Conservation (phyloP, 2,797 vertebrate genomes). For the Monodelphis domestica region DNA sequence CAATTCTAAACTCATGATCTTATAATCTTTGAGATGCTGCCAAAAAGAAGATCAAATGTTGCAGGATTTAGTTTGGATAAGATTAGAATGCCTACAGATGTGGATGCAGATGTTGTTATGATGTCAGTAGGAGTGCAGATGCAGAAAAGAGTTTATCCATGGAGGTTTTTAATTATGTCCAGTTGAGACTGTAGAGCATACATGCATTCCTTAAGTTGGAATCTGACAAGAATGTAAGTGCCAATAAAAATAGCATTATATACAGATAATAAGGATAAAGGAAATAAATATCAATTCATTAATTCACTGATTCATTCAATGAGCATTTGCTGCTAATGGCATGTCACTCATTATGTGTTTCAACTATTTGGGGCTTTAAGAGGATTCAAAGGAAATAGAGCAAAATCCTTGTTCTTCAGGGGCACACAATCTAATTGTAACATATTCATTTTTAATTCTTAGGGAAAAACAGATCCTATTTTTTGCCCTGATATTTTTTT, state of each 20-base stretch:
- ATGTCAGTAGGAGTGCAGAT: not conserved
- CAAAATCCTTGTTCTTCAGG: constrained; percentile 2
- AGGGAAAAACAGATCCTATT: too few relatives aligned
- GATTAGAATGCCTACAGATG: not conserved
- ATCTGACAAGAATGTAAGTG: not conserved
- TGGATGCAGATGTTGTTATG: constrained; percentile 15
- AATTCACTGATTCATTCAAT: not conserved
- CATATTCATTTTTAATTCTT: constrained; percentile 13
- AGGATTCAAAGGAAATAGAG: not conserved
- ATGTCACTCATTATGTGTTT: not conserved
- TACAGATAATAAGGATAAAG: not conserved
- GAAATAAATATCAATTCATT: not conserved
- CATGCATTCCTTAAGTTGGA: not conserved
- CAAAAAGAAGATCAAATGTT: constrained; percentile 15
- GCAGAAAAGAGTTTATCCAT: not conserved
- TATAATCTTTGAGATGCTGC: not conserved
- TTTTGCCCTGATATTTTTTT: too few relatives aligned
- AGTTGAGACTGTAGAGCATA: not conserved
- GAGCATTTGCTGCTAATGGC: not conserved
- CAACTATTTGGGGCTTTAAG: not conserved
- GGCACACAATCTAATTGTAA: constrained; percentile 17
- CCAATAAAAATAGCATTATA: not conserved
- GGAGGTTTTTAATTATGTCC: not conserved
- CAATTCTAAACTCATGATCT: not conserved
- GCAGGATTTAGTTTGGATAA: constrained; percentile 19